These are phyloP conservation scores for Drosophila mojavensis DNA, from an alignment of 1,140 invertebrate species.

Conservation along the genomic window DNA sequence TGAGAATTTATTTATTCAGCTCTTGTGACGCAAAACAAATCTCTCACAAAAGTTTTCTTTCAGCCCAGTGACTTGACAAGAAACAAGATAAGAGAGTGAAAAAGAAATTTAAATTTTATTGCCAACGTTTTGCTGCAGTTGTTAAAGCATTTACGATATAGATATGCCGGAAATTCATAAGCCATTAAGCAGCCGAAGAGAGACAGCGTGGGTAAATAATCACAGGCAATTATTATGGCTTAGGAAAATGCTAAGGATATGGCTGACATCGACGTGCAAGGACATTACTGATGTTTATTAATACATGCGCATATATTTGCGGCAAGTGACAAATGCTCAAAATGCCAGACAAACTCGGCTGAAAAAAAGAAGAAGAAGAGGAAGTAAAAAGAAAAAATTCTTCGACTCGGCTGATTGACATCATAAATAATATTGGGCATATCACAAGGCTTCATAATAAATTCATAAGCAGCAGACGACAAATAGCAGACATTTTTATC, in stretches of 20 bases:
- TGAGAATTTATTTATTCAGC: slow-evolving; percentile 9
- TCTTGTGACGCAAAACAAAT: slow-evolving; percentile 7
- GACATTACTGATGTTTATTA: slow-evolving; percentile 21
- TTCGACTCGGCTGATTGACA: slow-evolving; percentile 45
- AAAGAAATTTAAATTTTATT: slow-evolving; percentile 38
- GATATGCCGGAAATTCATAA: slow-evolving; percentile 30
- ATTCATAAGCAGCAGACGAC: slow-evolving; percentile 56
- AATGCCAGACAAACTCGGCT: slow-evolving; percentile 43
- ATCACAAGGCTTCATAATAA: slow-evolving; percentile 60
- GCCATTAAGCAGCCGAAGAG: slow-evolving; percentile 9
- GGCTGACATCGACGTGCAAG: not conserved
- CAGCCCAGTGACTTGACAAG: slow-evolving; percentile 29
- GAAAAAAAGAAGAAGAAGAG: not conserved
- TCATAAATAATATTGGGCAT: slow-evolving; percentile 69
- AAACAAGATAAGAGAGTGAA: slow-evolving; percentile 13
- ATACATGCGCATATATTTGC: slow-evolving; percentile 51
- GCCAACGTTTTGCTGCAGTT: slow-evolving; percentile 32
- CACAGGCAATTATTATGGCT: slow-evolving; percentile 59
- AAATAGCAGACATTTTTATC: slow-evolving; percentile 16
- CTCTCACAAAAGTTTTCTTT: slow-evolving; percentile 14
- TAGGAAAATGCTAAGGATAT: slow-evolving; percentile 31
- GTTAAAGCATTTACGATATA: slow-evolving; percentile 22
- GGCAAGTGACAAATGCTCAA: slow-evolving; percentile 55
- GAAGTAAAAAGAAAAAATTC: slow-evolving; percentile 11
- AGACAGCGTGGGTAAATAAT: slow-evolving; percentile 43